Percentiles rank a stretch among this genome's conserved stretches.
Evolutionary conservation across 2,797 vertebrate species (phyloP).

Genomic region (Betta splendens): DNA sequence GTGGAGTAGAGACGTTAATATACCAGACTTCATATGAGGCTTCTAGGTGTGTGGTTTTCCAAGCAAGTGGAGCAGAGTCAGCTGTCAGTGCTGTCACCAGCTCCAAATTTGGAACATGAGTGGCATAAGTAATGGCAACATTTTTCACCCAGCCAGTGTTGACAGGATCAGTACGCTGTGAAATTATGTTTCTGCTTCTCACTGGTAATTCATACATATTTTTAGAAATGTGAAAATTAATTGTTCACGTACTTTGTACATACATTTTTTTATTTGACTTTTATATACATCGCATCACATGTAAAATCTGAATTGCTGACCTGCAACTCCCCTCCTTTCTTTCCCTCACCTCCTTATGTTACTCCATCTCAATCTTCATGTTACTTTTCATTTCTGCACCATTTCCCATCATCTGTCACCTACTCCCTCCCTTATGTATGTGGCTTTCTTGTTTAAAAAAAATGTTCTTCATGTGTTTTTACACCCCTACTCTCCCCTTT

Average conservation of each 20-base stretch:
- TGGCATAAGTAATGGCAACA: constrained; percentile 32
- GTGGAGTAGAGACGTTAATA: neutral
- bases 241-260: neutral
- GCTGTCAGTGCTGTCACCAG: constrained; percentile 17
- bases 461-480: constrained; percentile 18
- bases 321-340: neutral
- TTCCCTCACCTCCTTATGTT: neutral
- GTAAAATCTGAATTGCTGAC: neutral
- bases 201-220: constrained; percentile 29
- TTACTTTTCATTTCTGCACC: constrained; percentile 11
- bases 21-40: neutral
- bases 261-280: neutral
- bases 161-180: constrained; percentile 46
- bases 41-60: neutral
- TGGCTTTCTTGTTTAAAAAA: neutral
- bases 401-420: constrained; percentile 16
- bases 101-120: constrained; percentile 38
- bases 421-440: neutral
- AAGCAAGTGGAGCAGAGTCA: constrained; percentile 4
- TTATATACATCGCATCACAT: neutral
- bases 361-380: neutral
- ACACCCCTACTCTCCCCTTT: neutral
- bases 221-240: constrained; percentile 3
- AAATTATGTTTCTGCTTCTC: constrained; percentile 32
- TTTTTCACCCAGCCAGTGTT: constrained; percentile 33